phyloP scores from a whole-genome alignment of 2,888 invertebrate genomes.

The Rhyacophila evoluta region DNA sequence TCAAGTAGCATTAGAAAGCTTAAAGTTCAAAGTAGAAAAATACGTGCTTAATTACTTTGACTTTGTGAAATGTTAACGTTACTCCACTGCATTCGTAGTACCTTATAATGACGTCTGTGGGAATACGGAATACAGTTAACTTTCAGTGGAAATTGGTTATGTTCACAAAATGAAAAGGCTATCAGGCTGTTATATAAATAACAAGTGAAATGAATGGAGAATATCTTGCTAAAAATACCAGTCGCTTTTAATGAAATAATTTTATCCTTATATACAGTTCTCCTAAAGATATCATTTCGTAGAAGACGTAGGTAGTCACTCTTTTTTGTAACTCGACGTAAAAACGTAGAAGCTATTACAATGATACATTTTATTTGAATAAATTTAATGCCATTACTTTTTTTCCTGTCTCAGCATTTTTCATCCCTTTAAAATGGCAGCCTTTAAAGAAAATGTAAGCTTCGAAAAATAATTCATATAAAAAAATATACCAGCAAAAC shows the following conservation, averaged over 20 bases:
- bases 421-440: background rate
- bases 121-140: conserved; percentile 37
- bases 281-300: background rate
- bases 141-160: conserved; percentile 48
- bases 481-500: too few relatives aligned
- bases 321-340: background rate
- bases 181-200: conserved; percentile 50
- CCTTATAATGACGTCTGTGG: conserved; percentile 47
- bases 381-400: background rate
- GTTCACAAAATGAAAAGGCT: conserved; percentile 50
- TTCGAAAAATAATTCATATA: too few relatives aligned
- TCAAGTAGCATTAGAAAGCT: too few relatives aligned
- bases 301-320: background rate
- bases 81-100: background rate
- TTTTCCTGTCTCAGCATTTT: background rate
- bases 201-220: conserved; percentile 27
- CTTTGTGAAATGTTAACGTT: too few relatives aligned
- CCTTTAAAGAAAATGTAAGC: background rate
- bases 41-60: too few relatives aligned
- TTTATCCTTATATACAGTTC: conserved; percentile 12
- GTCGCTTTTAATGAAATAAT: conserved; percentile 28
- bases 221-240: conserved; percentile 31
- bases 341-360: background rate
- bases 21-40: too few relatives aligned
- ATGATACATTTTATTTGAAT: conserved; percentile 12